Base-by-base conservation (phyloP, 2,888 invertebrate species). In the Pherbina coryleti region DNA sequence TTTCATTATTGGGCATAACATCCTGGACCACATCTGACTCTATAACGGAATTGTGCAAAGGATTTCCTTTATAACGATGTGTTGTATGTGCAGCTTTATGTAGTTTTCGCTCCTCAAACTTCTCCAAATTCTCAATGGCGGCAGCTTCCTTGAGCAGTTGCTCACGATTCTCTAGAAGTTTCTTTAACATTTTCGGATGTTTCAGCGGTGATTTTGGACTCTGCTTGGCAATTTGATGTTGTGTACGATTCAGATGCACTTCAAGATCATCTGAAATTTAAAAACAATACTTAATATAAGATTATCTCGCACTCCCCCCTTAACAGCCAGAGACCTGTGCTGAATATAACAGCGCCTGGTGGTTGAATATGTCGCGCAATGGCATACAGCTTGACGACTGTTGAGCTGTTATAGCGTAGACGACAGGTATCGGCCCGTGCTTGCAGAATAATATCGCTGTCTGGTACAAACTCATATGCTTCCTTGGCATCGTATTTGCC, bases 341-440 rank as follows among this genome's bases (percentile, higher is more conserved):
- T 92, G 83, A 95, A 95, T 5, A 96, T 87, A n/a, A 92, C 90
- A 69, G 92, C 89, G 34, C 95, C 95, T n/a, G 95, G 95, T 11
- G 93, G 92, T 79, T 92, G 91, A 69, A 93, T 91, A 81, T 93
- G 93, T 78, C 93, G 91, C 0, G 90, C 88, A 75, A 90, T 89
- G 5, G 94, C 95, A 79, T 93, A 93, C 22, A 95, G 88, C 85
- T 93, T 93, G 49, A 93, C 91, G 71, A 92, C 92, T 70, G 93
- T 91, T 2, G 93, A 92, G 1, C 93, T 92, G 85, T 95, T 95
- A 84, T 94, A 95, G 28, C 94, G 91, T 22, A 94, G 86, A 78
- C 92, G 91, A 84, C 95, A 95, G 22, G 94, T 91, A 86, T 95
- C 94, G 0, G 92, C 91, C 78, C 90, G 83, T 3, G 90, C 89